A percentile compares a stretch with the other conserved stretches of the same genome.
These are phyloP conservation scores for Pilophorus perplexus DNA, from an alignment of 2,888 invertebrate genomes.

Conservation along the genomic window DNA sequence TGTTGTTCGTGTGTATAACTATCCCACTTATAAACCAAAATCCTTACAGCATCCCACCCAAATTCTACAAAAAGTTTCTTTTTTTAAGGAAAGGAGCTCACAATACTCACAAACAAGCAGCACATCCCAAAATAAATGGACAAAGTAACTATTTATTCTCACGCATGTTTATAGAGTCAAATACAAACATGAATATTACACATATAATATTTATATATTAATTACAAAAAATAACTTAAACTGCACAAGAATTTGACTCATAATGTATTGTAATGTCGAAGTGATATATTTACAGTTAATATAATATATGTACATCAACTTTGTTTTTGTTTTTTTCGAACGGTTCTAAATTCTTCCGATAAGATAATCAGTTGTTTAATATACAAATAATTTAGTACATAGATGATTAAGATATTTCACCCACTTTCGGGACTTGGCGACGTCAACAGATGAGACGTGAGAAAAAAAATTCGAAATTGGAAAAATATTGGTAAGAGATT, in stretches of 20 bases:
- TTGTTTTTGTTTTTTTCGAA: background rate
- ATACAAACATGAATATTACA: constrained; percentile 42
- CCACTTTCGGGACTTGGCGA: constrained; percentile 7
- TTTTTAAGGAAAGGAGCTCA: no score
- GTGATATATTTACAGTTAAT: constrained; percentile 27
- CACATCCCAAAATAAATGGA: constrained; percentile 29
- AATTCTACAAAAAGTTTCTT: no score
- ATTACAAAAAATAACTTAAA: constrained; percentile 41
- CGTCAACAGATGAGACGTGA: no score
- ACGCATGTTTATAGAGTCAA: constrained; percentile 42
- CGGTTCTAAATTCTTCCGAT: constrained; percentile 27
- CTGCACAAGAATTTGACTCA: constrained; percentile 39
- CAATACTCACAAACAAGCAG: no score
- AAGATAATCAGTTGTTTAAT: constrained; percentile 21
- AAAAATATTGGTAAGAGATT: no score
- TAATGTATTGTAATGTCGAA: constrained; percentile 12
- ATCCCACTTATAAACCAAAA: no score
- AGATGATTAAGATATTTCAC: constrained; percentile 26
- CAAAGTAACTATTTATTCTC: constrained; percentile 42
- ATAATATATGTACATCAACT: constrained; percentile 32
- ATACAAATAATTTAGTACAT: constrained; percentile 33
- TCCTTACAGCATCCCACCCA: no score
- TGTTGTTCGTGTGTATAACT: no score
- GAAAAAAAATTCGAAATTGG: no score
- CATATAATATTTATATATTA: constrained; percentile 33